Percentiles rank a stretch among this genome's conserved stretches.
These are phyloP conservation scores for Neodiprion fabricii DNA, from an alignment of 1,140 invertebrate species.

Conservation along the genomic window DNA sequence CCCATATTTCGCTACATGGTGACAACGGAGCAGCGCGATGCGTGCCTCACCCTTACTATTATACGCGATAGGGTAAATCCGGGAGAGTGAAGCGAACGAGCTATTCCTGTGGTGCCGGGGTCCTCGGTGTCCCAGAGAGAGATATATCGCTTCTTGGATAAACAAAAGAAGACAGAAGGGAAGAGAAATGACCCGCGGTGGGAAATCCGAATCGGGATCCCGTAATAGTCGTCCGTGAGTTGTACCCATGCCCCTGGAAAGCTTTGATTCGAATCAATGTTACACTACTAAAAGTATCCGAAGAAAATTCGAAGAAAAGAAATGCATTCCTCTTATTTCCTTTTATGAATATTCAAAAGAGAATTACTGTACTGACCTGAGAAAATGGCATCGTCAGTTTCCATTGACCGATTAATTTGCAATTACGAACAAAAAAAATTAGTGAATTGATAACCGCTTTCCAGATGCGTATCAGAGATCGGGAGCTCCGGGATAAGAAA, in stretches of 20 bases:
- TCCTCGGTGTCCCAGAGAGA: conserved; percentile 19
- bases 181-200: conserved; percentile 33
- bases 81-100: conserved; percentile 25
- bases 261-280: too few species aligned
- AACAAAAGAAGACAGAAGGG: conserved; percentile 26
- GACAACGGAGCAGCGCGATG: not conserved
- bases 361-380: too few species aligned
- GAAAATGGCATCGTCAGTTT: not conserved
- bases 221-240: not conserved
- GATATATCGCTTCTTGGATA: conserved; percentile 34
- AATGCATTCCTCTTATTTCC: too few species aligned
- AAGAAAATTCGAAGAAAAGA: too few species aligned
- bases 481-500: too few species aligned
- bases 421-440: too few species aligned
- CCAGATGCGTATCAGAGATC: conserved; percentile 13
- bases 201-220: not conserved
- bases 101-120: not conserved
- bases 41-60: conserved; percentile 25
- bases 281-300: too few species aligned
- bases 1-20: not conserved
- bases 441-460: not conserved
- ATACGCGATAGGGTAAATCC: conserved; percentile 19
- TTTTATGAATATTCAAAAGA: too few species aligned
- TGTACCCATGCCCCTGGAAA: not conserved
- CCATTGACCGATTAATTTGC: not conserved